These are phyloP conservation scores for Drosophila subquinaria DNA, from an alignment of 2,888 invertebrate species.

Conservation along the genomic window DNA sequence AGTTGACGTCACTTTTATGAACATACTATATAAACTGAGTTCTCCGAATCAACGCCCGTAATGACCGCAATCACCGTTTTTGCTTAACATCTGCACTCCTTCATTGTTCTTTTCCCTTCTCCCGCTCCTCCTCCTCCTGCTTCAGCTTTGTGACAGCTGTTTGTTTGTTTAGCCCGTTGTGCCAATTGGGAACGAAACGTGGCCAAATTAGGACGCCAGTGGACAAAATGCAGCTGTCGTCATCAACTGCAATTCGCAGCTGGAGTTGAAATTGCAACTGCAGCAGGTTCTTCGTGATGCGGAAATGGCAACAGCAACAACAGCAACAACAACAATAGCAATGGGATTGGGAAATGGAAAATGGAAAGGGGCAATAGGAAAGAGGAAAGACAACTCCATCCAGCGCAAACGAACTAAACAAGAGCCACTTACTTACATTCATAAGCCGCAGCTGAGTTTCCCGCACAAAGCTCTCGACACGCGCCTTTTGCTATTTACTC, in stretches of 20 bases:
- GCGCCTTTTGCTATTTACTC: constrained; percentile 80
- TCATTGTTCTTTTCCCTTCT: not conserved
- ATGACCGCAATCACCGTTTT: constrained; percentile 57
- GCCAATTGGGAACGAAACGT: constrained; percentile 74
- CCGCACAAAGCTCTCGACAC: constrained; percentile 57
- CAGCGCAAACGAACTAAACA: constrained; percentile 75
- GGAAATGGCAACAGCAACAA: constrained; percentile 51
- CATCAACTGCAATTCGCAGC: constrained; percentile 41
- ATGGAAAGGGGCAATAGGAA: constrained; percentile 1
- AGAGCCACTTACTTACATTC: constrained; percentile 81
- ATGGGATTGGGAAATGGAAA: constrained; percentile 6
- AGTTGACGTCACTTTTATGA: constrained; percentile 25
- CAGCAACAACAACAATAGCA: constrained; percentile 16
- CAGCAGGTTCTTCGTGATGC: constrained; percentile 35
- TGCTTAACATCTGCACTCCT: not conserved
- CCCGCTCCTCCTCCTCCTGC: not conserved
- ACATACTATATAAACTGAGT: constrained; percentile 23
- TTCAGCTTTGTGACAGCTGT: constrained; percentile 35
- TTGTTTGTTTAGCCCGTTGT: constrained; percentile 59
- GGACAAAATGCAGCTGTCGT: constrained; percentile 58
- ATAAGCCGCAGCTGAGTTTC: constrained; percentile 62
- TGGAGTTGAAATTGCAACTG: constrained; percentile 2
- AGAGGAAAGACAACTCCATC: constrained; percentile 24
- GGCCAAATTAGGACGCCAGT: constrained; percentile 71
- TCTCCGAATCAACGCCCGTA: constrained; percentile 44